Percentiles rank a stretch among this genome's conserved stretches.
Conservation (phyloP, 2,888 invertebrate genomes). For the Caradrina kadenii region DNA sequence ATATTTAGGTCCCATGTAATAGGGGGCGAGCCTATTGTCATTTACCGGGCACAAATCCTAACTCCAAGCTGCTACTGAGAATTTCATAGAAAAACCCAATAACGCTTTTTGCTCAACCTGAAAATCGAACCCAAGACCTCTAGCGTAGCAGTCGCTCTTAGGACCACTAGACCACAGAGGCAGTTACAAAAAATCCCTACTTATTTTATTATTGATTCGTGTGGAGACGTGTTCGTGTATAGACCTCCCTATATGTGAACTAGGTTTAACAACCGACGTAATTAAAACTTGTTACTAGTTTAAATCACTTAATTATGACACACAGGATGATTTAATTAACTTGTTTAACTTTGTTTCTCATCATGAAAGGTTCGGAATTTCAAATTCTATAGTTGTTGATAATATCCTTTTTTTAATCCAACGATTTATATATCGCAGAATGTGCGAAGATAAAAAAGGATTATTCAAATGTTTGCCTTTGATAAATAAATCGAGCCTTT, state of each 20-base stretch:
- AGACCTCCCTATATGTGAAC: background rate
- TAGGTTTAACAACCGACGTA: constrained; percentile 18
- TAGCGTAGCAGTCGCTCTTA: too few species aligned
- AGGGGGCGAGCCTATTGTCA: too few species aligned
- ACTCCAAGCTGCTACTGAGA: too few species aligned
- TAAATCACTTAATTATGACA: background rate
- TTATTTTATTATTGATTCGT: too few species aligned
- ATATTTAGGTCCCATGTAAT: too few species aligned
- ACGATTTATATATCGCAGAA: background rate
- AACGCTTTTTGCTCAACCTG: too few species aligned
- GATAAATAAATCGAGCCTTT: constrained; percentile 29
- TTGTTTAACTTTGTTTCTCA: background rate
- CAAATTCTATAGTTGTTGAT: background rate
- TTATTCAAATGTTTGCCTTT: constrained; percentile 30
- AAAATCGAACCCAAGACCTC: too few species aligned
- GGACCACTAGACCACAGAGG: too few species aligned
- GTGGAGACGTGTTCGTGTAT: too few species aligned
- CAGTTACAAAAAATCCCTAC: too few species aligned
- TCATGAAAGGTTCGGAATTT: background rate
- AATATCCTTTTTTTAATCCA: background rate
- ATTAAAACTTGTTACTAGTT: background rate
- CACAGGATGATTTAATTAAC: background rate
- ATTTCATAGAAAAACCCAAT: too few species aligned
- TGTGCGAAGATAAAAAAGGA: constrained; percentile 17
- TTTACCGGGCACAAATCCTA: too few species aligned